A percentile compares a stretch with the other conserved stretches of the same genome.
Conservation (phyloP, 2,113 vertebrate species). For the Zosterops japonicus region DNA sequence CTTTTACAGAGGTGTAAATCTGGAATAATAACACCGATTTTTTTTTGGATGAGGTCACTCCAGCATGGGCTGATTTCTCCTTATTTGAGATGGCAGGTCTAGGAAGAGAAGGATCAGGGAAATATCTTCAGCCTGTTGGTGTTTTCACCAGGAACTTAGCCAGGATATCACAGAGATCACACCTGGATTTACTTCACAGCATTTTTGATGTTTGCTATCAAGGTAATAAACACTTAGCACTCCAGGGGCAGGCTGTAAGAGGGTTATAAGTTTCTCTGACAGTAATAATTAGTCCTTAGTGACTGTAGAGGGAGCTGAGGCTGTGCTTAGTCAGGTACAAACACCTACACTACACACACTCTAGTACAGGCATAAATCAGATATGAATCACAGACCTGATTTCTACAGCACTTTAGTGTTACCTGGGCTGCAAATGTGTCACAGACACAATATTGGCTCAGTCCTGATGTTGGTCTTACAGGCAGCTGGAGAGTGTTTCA, state of each 20-base stretch:
- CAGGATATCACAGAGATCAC: not conserved
- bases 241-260: not conserved
- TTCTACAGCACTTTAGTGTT: not conserved
- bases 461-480: not conserved
- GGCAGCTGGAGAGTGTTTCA: not conserved
- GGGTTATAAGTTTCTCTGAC: not conserved
- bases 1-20: not conserved
- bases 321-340: not conserved
- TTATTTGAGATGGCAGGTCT: not conserved
- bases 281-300: not conserved
- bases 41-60: not conserved
- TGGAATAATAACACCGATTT: not conserved
- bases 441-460: not conserved
- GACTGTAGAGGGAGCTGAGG: not conserved
- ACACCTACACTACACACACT: not conserved
- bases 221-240: not conserved
- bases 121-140: not conserved
- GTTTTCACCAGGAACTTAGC: not conserved
- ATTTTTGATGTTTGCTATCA: not conserved
- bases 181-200: not conserved
- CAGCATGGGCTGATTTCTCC: not conserved
- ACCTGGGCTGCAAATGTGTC: not conserved
- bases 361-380: not conserved
- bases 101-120: not conserved
- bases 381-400: not conserved